These are phyloP conservation scores for Piliocolobus tephrosceles DNA, from an alignment of 2,113 vertebrate genomes.

Conservation along the genomic window DNA sequence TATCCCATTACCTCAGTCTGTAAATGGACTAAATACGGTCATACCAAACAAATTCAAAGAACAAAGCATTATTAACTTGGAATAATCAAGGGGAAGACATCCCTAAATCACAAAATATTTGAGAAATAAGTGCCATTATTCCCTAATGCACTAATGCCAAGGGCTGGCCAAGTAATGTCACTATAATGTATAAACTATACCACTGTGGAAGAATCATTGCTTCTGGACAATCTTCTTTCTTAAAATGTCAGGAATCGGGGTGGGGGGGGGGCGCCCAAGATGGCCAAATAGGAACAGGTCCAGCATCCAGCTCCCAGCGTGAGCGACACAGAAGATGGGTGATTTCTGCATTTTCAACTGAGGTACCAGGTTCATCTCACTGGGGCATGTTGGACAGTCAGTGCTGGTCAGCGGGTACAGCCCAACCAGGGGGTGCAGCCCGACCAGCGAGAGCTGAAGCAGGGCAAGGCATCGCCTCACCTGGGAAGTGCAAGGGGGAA, in stretches of 20 bases:
- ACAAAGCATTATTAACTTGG: neutral
- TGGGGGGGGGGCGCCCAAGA: too few species aligned
- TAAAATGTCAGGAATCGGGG: neutral
- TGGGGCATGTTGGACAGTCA: too few species aligned
- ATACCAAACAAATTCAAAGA: neutral
- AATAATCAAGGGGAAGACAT: neutral
- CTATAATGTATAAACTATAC: neutral
- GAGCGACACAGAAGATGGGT: too few species aligned
- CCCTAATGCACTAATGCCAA: neutral
- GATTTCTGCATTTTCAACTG: too few species aligned
- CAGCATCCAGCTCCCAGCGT: too few species aligned
- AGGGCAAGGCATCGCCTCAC: too few species aligned
- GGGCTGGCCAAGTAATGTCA: neutral
- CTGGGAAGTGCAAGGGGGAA: too few species aligned
- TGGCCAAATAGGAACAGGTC: too few species aligned
- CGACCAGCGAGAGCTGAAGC: too few species aligned
- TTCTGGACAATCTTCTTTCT: neutral
- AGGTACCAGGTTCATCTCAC: too few species aligned
- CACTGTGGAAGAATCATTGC: neutral
- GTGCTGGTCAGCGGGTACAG: too few species aligned
- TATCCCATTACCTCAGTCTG: neutral
- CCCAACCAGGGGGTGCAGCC: too few species aligned
- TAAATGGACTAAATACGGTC: neutral
- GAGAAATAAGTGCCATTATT: neutral
- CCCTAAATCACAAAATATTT: constrained; percentile 4